phyloP scores from a whole-genome alignment of 2,888 invertebrate species.

The Lapara coniferarum region DNA sequence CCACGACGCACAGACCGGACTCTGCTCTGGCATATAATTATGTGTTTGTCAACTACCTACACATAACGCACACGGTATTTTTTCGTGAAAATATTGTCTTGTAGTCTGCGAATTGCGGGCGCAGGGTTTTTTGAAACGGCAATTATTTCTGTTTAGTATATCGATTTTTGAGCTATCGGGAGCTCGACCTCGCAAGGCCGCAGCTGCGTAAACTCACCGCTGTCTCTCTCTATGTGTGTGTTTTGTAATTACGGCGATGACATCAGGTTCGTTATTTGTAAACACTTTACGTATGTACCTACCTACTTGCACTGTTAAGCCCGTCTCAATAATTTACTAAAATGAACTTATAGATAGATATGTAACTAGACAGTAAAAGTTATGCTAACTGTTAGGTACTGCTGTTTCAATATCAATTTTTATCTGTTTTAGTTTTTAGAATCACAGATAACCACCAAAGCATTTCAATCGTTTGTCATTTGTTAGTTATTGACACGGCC shows the following conservation, averaged over 20 bases:
- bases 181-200: slow-evolving; percentile 73
- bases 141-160: slow-evolving; percentile 34
- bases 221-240: slow-evolving; percentile 35
- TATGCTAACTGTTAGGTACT: too few relatives aligned
- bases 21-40: slow-evolving; percentile 61
- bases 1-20: slow-evolving; percentile 69
- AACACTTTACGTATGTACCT: slow-evolving; percentile 18
- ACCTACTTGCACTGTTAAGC: slow-evolving; percentile 5
- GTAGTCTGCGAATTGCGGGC: too few relatives aligned
- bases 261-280: slow-evolving; percentile 55
- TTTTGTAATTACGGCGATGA: slow-evolving; percentile 69
- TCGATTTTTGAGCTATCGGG: slow-evolving; percentile 54
- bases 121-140: slow-evolving; percentile 2
- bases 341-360: too few relatives aligned
- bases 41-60: slow-evolving; percentile 39
- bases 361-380: too few relatives aligned
- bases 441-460: too few relatives aligned
- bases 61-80: slow-evolving; percentile 27
- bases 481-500: too few relatives aligned
- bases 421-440: too few relatives aligned
- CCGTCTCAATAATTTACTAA: too few relatives aligned
- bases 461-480: too few relatives aligned
- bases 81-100: too few relatives aligned
- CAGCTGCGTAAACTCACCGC: slow-evolving; percentile 70
- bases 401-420: too few relatives aligned